A percentile compares a stretch with the other conserved stretches of the same genome.
Evolutionary conservation across 2,888 invertebrate species (phyloP).

Genomic region (Graphium colonna): DNA sequence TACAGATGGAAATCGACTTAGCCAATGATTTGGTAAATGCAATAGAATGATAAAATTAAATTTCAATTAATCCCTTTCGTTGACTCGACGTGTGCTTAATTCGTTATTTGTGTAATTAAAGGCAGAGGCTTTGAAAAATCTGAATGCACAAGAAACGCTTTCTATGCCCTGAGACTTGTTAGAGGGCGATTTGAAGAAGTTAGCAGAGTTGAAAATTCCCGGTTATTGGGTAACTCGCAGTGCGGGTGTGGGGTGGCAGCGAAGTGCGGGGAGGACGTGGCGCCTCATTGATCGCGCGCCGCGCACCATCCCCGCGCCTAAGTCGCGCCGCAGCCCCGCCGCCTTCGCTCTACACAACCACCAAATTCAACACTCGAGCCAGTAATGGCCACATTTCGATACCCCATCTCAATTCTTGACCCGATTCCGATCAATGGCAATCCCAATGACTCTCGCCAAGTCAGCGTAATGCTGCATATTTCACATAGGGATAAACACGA

Average conservation of each 20-base stretch:
- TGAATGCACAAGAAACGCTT: conserved; percentile 1
- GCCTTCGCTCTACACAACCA: conserved; percentile 53
- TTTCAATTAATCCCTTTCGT: too few relatives aligned
- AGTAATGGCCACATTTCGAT: conserved; percentile 46
- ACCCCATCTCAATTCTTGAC: conserved; percentile 40
- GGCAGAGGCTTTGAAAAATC: background rate
- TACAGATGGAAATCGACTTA: too few relatives aligned
- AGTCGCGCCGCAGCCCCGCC: conserved; percentile 46
- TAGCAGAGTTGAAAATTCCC: conserved; percentile 50
- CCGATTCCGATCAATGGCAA: conserved; percentile 28
- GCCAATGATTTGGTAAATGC: too few relatives aligned
- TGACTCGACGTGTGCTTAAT: background rate
- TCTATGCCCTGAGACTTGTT: conserved; percentile 9
- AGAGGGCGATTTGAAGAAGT: conserved; percentile 25
- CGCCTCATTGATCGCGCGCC: conserved; percentile 72
- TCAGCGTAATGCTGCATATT: conserved; percentile 19
- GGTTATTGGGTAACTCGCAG: conserved; percentile 52
- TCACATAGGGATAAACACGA: background rate
- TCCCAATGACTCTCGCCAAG: conserved; percentile 12
- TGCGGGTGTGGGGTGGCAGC: conserved; percentile 30
- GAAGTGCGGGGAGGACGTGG: conserved; percentile 42
- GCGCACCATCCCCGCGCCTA: conserved; percentile 62
- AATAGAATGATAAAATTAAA: too few relatives aligned
- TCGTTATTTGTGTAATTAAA: background rate
- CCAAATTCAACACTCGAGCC: conserved; percentile 50